Base-by-base conservation (phyloP, 2,888 invertebrate genomes). In the Epistrophe eligans region DNA sequence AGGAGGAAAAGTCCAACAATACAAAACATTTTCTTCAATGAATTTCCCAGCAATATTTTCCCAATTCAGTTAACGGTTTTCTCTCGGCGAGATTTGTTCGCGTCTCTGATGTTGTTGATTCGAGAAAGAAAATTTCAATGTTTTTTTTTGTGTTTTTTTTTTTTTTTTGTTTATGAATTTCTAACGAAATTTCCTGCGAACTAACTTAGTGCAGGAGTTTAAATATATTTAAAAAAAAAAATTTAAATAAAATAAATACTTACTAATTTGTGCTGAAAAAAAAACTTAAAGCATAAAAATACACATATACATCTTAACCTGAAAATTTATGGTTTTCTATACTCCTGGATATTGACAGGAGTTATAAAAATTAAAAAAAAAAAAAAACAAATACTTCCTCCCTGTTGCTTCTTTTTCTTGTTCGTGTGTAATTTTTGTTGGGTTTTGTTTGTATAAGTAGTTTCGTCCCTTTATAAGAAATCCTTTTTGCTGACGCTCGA, bases 51-150 rank as follows among this genome's bases (percentile, higher is more conserved):
- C 71, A 15, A 64, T 73, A 70, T 84, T 73, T 80, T 84, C 77
- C 72, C 72, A 73, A 64, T 88, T 89, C 89, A 89, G 89, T 89
- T 88, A 88, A 87, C 85, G 88, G 81, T 88, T 85, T 89, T 88
- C 88, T 88, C 87, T 89, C 88, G 89, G 80, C 88, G 89, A 89
- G 88, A 81, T 89, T 89, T 88, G 89, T 84, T 89, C 89, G 84
- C n/a, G n/a, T n/a, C n/a, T 82, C 80, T 58, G 45, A 24, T 74
- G 43, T 50, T 62, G 43, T 60, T 62, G 73, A 8, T 64, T 45
- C 74, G 48, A 74, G 58, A 55, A 81, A 77, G 6, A 45, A 50
- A 58, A 55, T 52, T 48, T 64, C 43, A 28, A 57, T 48, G 43
- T 15, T 40, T 24, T 45, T 24, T 13, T 10, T 11, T 1, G 1